A percentile compares a stretch with the other conserved stretches of the same genome.
These are phyloP conservation scores for Astropecten irregularis DNA, from an alignment of 53 echinoderm and acorn worm genomes.

Conservation along the genomic window DNA sequence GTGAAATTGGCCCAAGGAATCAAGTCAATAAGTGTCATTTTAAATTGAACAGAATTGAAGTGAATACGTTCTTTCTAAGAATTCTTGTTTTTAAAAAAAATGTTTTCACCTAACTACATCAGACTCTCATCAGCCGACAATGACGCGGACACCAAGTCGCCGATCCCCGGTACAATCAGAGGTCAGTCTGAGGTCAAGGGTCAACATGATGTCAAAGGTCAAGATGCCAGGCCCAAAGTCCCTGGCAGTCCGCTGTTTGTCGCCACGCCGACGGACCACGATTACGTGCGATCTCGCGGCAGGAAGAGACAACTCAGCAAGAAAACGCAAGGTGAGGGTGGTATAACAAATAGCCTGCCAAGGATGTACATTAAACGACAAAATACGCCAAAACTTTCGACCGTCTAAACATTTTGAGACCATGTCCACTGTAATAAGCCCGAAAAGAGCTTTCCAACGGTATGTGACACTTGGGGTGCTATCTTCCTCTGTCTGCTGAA, in stretches of 20 bases:
- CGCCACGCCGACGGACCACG: conserved; percentile 87
- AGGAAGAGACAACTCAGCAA: conserved; percentile 16
- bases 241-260: conserved; percentile 72
- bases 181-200: conserved; percentile 18
- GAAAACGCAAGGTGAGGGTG: conserved; percentile 59
- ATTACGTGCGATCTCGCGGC: conserved; percentile 61
- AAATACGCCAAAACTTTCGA: neutral
- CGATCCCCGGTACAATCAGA: neutral
- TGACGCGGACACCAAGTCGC: conserved; percentile 20
- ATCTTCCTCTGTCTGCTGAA: too few relatives aligned
- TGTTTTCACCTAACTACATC: conserved; percentile 5
- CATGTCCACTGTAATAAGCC: too few relatives aligned
- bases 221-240: conserved; percentile 1
- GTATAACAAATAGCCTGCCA: neutral
- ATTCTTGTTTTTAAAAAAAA: neutral
- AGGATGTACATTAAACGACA: neutral
- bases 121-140: conserved; percentile 38
- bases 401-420: neutral
- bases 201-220: conserved; percentile 26
- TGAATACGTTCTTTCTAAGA: neutral
- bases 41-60: too few relatives aligned
- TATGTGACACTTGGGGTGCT: too few relatives aligned
- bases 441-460: too few relatives aligned
- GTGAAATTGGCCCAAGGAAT: too few relatives aligned
- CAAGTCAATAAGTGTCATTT: too few relatives aligned